Evolutionary conservation across 1,140 invertebrate genomes (phyloP), one percentile per base, ranked within the genome.

Genomic region (Hyles vespertilio): DNA sequence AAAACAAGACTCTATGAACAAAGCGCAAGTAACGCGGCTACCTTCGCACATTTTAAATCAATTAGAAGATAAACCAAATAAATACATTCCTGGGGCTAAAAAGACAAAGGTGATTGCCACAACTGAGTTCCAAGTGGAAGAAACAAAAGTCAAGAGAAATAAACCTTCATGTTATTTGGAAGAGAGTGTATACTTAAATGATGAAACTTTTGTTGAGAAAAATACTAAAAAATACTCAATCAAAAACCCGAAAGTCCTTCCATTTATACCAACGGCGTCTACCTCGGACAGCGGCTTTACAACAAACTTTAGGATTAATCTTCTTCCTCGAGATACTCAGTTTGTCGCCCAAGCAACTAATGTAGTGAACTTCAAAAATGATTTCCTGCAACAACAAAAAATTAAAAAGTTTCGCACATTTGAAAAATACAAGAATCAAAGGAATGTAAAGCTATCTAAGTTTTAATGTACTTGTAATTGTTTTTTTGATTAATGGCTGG

Each of bases 81-180:
- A 66, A 59, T 59, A 58, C 34, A 54, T 52, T 33, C 12, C 11
- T 5, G 9, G 66, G 56, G 48, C 54, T 7, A 76, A 77, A 51
- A 80, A 74, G 55, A 2, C 62, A 10, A 78, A 72, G 63, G 62
- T 72, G 5, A 69, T 82, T 56, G 75, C 85, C 7, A 88, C 85
- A 22, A 69, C 72, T 43, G 53, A 71, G 32, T 88, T 88, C 64
- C 40, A 67, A 49, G 77, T 88, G 11, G 72, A 81, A 78, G 72
- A 84, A 61, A 59, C 64, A 3, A 76, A 54, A 44, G 69, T 66
- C 45, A 64, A 58, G 7, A 79, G 60, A 56, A 81, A 66, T 49
- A 88, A 85, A 62, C 85, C 84, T 11, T 88, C 84, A 33, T 77
- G 77, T 33, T 88, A 79, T 67, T 63, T 88, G 36, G 84, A 88